Percentiles rank a stretch among this genome's conserved stretches.
These are phyloP conservation scores for Melospiza georgiana DNA, from an alignment of 2,113 vertebrate species.

Conservation along the genomic window DNA sequence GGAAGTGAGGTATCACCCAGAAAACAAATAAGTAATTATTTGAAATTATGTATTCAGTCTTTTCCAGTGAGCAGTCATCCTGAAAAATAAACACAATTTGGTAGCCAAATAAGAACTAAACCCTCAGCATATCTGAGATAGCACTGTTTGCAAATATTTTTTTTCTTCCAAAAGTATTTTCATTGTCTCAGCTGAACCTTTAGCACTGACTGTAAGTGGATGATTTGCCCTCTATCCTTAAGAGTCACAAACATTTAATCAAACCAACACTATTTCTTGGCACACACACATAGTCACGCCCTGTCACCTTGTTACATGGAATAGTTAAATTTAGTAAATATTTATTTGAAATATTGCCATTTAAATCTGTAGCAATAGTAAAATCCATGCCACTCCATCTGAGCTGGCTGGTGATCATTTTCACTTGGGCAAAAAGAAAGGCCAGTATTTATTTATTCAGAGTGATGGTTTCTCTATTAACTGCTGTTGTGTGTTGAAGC, in stretches of 20 bases:
- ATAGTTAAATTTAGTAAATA: not conserved
- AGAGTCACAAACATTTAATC: not conserved
- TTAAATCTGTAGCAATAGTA: not conserved
- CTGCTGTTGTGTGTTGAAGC: not conserved
- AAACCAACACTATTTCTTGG: not conserved
- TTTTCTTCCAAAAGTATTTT: not conserved
- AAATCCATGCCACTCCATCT: not conserved
- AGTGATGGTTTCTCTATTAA: not conserved
- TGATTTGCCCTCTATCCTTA: not conserved
- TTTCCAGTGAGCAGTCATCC: not conserved
- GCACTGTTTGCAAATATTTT: not conserved
- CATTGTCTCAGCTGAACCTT: not conserved
- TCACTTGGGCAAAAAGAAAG: not conserved
- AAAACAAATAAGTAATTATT: not conserved
- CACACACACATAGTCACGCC: not conserved
- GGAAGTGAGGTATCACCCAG: fast-evolving
- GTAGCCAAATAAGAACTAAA: not conserved
- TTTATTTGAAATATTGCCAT: not conserved
- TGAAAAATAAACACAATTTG: not conserved
- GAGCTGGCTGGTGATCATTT: not conserved
- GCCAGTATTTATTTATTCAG: not conserved
- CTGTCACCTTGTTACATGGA: not conserved
- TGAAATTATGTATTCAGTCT: not conserved
- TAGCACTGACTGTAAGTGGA: not conserved
- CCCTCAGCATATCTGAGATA: not conserved